Evolutionary conservation across 2,888 invertebrate genomes (phyloP), one percentile per base, ranked within the genome.

Genomic region (Archips xylosteana): DNA sequence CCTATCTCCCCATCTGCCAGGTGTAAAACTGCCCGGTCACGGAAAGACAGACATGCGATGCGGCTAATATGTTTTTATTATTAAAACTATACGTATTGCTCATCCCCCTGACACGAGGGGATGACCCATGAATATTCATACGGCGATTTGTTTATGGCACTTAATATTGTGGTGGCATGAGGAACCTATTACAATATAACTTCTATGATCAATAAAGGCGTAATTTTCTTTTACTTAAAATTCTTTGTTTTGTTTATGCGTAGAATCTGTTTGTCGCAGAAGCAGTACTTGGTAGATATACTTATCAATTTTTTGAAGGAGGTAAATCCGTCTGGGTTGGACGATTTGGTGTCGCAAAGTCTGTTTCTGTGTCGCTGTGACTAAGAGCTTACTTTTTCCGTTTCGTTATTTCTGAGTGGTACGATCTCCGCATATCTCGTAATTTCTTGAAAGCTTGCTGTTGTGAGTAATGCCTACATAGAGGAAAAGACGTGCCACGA

Each of bases 11-110:
- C 82, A 83, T 81, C 81, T 87, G 84, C 94, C 94, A 94, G 94
- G 94, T 94, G 94, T 93, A 92, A 94, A 94, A 93, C 92, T 92
- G 92, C 90, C 87, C 88, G 88, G 93, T 94, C 94, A 94, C 94
- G 94, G 88, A 92, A 92, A 90, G 86, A 89, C 89, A 88, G 91
- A 92, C 94, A 93, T 93, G 93, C 93, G 87, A 94, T 92, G 92
- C 88, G 88, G 89, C 92, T 93, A 93, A 94, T 94, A 94, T 91
- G 92, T 92, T 93, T 93, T 91, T 91, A 92, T 92, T 93, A 92
- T 92, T 90, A 92, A 91, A 91, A 85, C 84, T 86, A 86, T 87
- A 88, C 86, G 85, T 89, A 89, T 88, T 88, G 89, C 83, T 83
- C 91, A 90, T 90, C 89, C 88, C 87, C 85, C 77, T 75, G 76